Percentiles rank a stretch among this genome's conserved stretches.
These are phyloP conservation scores for Acanthopleura granulata DNA, from an alignment of 2,888 invertebrate genomes.

Conservation along the genomic window DNA sequence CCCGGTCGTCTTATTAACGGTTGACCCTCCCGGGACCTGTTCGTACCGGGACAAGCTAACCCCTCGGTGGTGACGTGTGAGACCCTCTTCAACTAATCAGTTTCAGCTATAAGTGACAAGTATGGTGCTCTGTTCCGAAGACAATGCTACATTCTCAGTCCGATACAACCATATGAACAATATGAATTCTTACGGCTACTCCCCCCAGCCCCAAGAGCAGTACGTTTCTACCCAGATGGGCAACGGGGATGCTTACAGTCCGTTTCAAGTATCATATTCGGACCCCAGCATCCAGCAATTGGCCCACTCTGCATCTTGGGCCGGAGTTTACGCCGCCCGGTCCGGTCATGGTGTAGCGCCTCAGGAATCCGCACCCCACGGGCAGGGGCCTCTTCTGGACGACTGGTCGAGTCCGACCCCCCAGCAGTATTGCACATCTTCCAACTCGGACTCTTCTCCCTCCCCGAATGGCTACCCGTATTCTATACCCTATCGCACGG, in stretches of 20 bases:
- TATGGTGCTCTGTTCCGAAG: constrained; percentile 15
- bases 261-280: not conserved
- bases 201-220: not conserved
- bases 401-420: not conserved
- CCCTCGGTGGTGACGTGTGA: not conserved
- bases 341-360: not conserved
- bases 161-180: not conserved
- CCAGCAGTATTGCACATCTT: not conserved
- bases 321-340: constrained; percentile 3
- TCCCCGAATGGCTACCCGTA: not conserved
- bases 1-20: no score
- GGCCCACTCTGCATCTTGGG: constrained; percentile 17
- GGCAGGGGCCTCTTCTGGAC: not conserved
- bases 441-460: not conserved
- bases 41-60: not conserved
- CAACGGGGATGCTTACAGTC: not conserved
- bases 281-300: constrained; percentile 11
- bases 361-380: not conserved
- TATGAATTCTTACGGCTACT: constrained; percentile 1
- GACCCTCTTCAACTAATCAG: not conserved
- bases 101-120: not conserved
- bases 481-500: not conserved
- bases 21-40: no score
- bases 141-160: not conserved
- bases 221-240: not conserved